A percentile compares a stretch with the other conserved stretches of the same genome.
phyloP scores from a whole-genome alignment of 37 sponge, comb jelly and placozoan species.

The Chondrilla cf. caribensis region DNA sequence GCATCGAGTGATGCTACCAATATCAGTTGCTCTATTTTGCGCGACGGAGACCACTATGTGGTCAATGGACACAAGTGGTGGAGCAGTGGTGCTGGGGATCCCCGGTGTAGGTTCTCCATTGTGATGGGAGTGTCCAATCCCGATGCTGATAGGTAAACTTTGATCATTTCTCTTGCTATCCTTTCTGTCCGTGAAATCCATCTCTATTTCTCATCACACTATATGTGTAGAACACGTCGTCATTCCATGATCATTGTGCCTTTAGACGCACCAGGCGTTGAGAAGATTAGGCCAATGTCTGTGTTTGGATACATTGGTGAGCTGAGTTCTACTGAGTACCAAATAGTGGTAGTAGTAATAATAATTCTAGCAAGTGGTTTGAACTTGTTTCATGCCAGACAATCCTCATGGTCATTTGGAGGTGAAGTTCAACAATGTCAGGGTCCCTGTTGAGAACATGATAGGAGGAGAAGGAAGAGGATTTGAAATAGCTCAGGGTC shows the following conservation, averaged over 20 bases:
- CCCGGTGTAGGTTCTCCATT: constrained; percentile 74
- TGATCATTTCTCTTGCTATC: not conserved
- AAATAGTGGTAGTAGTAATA: not conserved
- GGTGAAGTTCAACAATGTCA: constrained; percentile 76
- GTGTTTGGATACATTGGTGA: constrained; percentile 84
- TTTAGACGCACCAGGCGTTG: constrained; percentile 78
- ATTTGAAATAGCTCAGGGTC: constrained; percentile 94
- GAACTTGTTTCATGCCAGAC: too few species aligned
- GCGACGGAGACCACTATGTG: constrained; percentile 60
- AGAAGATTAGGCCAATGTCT: constrained; percentile 64
- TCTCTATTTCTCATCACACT: too few species aligned
- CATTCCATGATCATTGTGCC: constrained; percentile 92
- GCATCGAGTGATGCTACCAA: constrained; percentile 96
- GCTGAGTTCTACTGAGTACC: not conserved
- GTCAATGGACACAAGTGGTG: constrained; percentile 94
- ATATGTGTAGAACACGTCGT: constrained; percentile 15
- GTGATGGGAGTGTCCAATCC: constrained; percentile 83
- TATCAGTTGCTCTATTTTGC: constrained; percentile 54
- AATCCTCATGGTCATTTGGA: constrained; percentile 92
- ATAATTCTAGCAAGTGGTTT: too few species aligned
- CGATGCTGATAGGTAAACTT: not conserved
- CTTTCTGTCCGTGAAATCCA: too few species aligned
- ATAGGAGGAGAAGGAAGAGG: constrained; percentile 90
- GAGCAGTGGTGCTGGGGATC: constrained; percentile 90
- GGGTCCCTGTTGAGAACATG: constrained; percentile 66